Evolutionary conservation across 2,113 vertebrate genomes (phyloP), one percentile per base, ranked within the genome.

Genomic region (Corythornis cristatus): DNA sequence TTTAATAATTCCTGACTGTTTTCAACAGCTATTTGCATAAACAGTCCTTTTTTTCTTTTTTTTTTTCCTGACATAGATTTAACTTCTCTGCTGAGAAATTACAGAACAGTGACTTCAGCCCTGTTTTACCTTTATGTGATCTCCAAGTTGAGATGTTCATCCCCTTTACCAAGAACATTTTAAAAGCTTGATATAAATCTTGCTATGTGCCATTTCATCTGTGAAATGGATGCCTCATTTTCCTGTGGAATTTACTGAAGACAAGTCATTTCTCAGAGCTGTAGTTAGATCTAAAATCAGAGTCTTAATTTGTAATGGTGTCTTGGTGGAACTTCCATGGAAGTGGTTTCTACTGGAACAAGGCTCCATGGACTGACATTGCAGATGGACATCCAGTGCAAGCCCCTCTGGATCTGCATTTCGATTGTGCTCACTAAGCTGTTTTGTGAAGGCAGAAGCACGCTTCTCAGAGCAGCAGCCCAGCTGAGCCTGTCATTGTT

Each of bases 1-100:
- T 84, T n/a, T 71, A 93, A 58, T 85, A 88, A 77, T 50, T 83
- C 25, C 29, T n/a, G 23, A 40, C 20, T 78, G 22, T 79, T 95
- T 76, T 73, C 28, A 80, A 40, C 19, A 74, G 21, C 25, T 92
- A 23, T 89, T 93, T 94, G 53, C 71, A 85, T 93, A 90, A 93
- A 88, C 42, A 78, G 66, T 19, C 23, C 8, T 74, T 45, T 45
- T 45, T 45, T 45, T 33, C 33, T 45, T 45, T 45, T 74, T 76
- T 73, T 92, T 23, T 12, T 28, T 8, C 40, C 46, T 8, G 6
- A 78, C 8, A 58, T 6, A 88, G 28, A 26, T 89, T 72, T 78
- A 16, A 80, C 15, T 72, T 71, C 61, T 86, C 43, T 72, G 26
- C 40, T 88, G 68, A 73, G 87, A 82, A 92, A 90, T 56, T 37